Conservation (phyloP, 2,797 vertebrate genomes). For the Pangasius macronema region DNA sequence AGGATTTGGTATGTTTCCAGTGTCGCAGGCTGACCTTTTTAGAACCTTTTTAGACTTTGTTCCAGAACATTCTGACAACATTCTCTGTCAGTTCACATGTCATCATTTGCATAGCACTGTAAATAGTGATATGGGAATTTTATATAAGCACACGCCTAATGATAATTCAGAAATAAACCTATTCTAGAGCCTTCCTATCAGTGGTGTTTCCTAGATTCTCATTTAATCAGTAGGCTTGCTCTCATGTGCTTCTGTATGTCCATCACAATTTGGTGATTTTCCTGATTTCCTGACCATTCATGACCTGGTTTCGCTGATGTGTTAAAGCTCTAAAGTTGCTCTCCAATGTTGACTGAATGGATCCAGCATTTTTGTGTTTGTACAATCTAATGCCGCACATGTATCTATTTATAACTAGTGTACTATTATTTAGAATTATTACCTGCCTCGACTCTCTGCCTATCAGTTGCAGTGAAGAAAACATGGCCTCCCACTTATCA, state of each 20-base stretch:
- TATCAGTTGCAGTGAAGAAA: neutral
- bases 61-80: neutral
- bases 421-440: neutral
- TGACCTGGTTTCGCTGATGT: neutral
- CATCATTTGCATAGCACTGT: neutral
- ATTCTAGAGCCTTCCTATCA: neutral
- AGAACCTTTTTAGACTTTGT: neutral
- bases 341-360: neutral
- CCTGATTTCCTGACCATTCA: neutral
- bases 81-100: neutral
- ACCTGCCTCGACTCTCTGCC: neutral
- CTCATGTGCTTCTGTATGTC: neutral
- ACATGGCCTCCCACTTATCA: neutral
- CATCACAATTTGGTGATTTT: neutral
- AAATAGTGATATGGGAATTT: neutral
- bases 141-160: neutral
- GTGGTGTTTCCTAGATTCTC: neutral
- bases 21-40: neutral
- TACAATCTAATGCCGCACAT: neutral
- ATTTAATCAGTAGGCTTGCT: neutral
- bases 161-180: neutral
- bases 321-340: neutral
- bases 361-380: neutral
- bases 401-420: neutral
- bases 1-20: neutral